Evolutionary conservation across 2,888 invertebrate species (phyloP).

Genomic region (Ypsolopha scabrella): DNA sequence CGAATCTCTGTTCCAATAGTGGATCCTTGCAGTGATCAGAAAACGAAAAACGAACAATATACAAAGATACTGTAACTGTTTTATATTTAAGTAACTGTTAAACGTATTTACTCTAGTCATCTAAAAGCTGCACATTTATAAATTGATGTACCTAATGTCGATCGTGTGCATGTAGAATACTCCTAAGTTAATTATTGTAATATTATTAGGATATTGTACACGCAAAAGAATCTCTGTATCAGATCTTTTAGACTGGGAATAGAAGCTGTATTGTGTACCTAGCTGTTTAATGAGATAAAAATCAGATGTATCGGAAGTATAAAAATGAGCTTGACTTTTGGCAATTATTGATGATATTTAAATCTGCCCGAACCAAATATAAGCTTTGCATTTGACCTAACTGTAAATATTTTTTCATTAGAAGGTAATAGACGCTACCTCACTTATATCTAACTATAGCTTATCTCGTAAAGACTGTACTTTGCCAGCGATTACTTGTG

Average conservation of each 20-base stretch:
- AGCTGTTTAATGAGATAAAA: background rate
- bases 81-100: slow-evolving; percentile 43
- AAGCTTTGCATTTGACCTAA: slow-evolving; percentile 43
- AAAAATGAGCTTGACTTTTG: slow-evolving; percentile 19
- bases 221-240: slow-evolving; percentile 41
- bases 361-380: slow-evolving; percentile 39
- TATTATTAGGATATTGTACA: slow-evolving; percentile 35
- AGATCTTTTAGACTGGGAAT: background rate
- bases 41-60: slow-evolving; percentile 34
- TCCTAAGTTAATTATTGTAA: slow-evolving; percentile 47
- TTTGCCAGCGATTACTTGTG: slow-evolving; percentile 14
- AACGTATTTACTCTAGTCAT: slow-evolving; percentile 67
- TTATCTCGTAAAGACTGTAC: slow-evolving; percentile 37
- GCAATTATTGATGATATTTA: slow-evolving; percentile 22
- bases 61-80: slow-evolving; percentile 47
- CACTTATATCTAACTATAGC: slow-evolving; percentile 63
- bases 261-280: background rate
- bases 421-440: slow-evolving; percentile 67
- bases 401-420: slow-evolving; percentile 65
- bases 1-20: slow-evolving; percentile 55
- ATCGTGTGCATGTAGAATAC: slow-evolving; percentile 62
- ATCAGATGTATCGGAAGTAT: background rate
- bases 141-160: slow-evolving; percentile 37
- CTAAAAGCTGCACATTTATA: slow-evolving; percentile 60
- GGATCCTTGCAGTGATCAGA: slow-evolving; percentile 71